Percentiles rank a stretch among this genome's conserved stretches.
phyloP scores from a whole-genome alignment of 1,140 invertebrate species.

The Archegozetes longisetosus region DNA sequence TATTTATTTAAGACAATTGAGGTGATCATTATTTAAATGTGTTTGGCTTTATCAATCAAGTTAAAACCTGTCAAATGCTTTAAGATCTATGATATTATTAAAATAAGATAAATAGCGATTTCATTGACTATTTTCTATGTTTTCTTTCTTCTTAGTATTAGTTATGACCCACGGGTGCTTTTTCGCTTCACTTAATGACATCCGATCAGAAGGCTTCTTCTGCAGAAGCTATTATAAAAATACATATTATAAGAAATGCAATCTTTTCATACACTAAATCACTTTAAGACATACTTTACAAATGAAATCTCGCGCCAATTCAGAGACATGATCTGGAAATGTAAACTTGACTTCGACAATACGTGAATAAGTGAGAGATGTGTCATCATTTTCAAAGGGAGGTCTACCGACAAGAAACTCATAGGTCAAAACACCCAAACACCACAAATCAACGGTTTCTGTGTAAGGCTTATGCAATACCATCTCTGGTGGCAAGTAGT shows the following conservation, averaged over 20 bases:
- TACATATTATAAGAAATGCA: background rate
- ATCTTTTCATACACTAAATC: background rate
- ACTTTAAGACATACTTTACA: constrained; percentile 21
- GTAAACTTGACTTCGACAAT: constrained; percentile 54
- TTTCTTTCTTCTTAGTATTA: background rate
- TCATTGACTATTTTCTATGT: background rate
- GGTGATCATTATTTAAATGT: too few relatives aligned
- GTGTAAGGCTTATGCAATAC: constrained; percentile 54
- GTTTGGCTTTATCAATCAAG: too few relatives aligned
- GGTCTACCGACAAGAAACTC: constrained; percentile 85
- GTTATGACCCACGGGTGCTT: constrained; percentile 55
- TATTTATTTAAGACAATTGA: too few relatives aligned
- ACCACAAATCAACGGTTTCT: constrained; percentile 67
- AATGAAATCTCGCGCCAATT: constrained; percentile 66
- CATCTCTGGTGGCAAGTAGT: constrained; percentile 90
- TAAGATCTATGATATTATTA: too few relatives aligned
- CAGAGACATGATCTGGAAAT: constrained; percentile 53
- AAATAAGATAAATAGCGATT: too few relatives aligned
- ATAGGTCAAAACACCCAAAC: constrained; percentile 80
- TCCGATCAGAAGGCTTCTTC: constrained; percentile 44
- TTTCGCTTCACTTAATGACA: constrained; percentile 53
- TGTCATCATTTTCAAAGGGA: constrained; percentile 70
- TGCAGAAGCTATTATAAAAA: constrained; percentile 42
- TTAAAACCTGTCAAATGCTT: too few relatives aligned
- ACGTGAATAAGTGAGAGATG: constrained; percentile 58